These are phyloP conservation scores for Pseudopodoces humilis DNA, from an alignment of 2,113 vertebrate genomes.

Conservation along the genomic window DNA sequence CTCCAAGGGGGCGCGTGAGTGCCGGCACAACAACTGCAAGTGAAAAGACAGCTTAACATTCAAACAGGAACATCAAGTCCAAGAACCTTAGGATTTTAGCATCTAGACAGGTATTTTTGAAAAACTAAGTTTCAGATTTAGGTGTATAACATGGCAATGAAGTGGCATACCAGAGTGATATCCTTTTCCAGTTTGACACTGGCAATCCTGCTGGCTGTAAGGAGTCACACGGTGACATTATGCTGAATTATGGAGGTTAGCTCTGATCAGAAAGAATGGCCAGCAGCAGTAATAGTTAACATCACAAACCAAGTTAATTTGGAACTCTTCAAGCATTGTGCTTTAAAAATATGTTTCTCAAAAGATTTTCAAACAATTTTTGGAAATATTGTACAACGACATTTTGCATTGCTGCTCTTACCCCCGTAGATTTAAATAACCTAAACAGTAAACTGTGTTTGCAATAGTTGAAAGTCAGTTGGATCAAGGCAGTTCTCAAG, in stretches of 20 bases:
- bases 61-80: neutral
- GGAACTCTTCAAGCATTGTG: neutral
- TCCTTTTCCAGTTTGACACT: neutral
- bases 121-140: neutral
- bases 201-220: neutral
- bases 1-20: neutral
- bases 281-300: neutral
- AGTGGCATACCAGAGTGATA: neutral
- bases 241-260: neutral
- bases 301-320: neutral
- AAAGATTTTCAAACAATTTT: neutral
- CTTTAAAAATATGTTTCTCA: neutral
- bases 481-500: constrained; percentile 10
- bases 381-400: neutral
- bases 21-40: neutral
- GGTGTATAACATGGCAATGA: neutral
- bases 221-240: fast-evolving
- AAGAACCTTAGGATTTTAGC: neutral
- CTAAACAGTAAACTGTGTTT: neutral
- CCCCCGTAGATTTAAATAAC: neutral
- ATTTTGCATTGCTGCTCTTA: neutral
- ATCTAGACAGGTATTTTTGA: neutral
- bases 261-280: neutral
- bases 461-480: constrained; percentile 34
- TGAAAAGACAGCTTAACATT: neutral